Conservation (phyloP, 2,113 vertebrate species). For the Poeciliopsis retropinna region DNA sequence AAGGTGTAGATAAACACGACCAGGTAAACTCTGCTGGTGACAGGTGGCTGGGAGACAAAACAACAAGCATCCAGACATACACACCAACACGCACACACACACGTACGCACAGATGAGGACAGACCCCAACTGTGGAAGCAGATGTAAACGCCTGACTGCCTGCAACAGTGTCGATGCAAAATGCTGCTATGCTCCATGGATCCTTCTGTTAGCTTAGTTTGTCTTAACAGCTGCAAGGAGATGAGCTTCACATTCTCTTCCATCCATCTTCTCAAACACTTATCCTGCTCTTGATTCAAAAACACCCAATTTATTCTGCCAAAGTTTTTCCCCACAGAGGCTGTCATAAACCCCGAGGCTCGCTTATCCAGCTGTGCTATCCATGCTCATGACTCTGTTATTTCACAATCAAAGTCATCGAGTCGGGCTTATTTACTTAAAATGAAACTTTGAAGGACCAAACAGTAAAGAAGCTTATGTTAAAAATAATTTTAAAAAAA, state of each 20-base stretch:
- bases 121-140: conserved; percentile 31
- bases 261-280: conserved; percentile 15
- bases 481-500: not conserved
- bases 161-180: conserved; percentile 27
- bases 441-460: not conserved
- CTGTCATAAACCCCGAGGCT: not conserved
- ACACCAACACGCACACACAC: not conserved
- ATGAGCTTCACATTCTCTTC: conserved; percentile 7
- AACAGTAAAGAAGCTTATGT: not conserved
- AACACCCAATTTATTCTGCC: not conserved
- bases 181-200: conserved; percentile 36
- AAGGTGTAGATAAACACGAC: not conserved
- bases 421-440: not conserved
- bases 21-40: conserved; percentile 18
- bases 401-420: not conserved
- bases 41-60: conserved; percentile 44
- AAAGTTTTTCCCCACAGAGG: not conserved
- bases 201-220: conserved; percentile 26
- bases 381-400: not conserved
- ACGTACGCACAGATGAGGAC: conserved; percentile 2
- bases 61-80: conserved; percentile 16
- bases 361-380: not conserved
- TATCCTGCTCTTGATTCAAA: not conserved
- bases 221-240: conserved; percentile 22
- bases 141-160: conserved; percentile 39